phyloP scores from a whole-genome alignment of 2,888 invertebrate species.

The Drosophila affinis region DNA sequence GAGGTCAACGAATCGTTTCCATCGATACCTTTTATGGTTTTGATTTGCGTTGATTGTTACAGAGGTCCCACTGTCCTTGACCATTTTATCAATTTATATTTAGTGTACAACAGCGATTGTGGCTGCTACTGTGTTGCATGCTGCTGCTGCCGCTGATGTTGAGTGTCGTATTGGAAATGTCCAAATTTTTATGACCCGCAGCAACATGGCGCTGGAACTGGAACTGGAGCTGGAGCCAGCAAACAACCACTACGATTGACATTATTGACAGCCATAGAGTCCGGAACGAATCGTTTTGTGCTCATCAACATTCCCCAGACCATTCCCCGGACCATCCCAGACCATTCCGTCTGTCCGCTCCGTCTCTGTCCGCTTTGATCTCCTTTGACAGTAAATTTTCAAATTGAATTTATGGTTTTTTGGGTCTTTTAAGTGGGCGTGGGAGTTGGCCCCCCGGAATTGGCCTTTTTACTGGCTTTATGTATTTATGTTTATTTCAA shows the following conservation, averaged over 20 bases:
- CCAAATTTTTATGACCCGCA: constrained; percentile 55
- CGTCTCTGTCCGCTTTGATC: constrained; percentile 6
- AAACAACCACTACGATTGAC: constrained; percentile 54
- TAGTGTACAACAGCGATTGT: constrained; percentile 19
- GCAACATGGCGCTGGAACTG: constrained; percentile 13
- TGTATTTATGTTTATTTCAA: constrained; percentile 71
- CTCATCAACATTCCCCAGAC: constrained; percentile 36
- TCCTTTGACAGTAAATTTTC: constrained; percentile 67
- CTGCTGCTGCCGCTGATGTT: constrained; percentile 10
- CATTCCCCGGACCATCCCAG: background rate
- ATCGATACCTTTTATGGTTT: too few species aligned
- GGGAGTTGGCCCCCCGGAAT: background rate
- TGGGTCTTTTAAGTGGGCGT: constrained; percentile 37
- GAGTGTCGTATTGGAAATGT: constrained; percentile 60
- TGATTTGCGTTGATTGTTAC: too few species aligned
- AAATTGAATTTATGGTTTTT: constrained; percentile 72
- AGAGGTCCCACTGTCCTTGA: constrained; percentile 8
- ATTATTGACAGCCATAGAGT: constrained; percentile 63
- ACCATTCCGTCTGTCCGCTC: background rate
- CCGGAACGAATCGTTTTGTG: constrained; percentile 19
- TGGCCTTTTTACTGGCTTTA: constrained; percentile 36
- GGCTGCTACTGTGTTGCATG: constrained; percentile 1
- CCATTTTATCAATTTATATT: constrained; percentile 33
- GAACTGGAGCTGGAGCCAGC: constrained; percentile 2
- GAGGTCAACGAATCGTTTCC: too few species aligned